phyloP scores from a whole-genome alignment of 2,113 vertebrate species.

The Amblyornis subalaris region DNA sequence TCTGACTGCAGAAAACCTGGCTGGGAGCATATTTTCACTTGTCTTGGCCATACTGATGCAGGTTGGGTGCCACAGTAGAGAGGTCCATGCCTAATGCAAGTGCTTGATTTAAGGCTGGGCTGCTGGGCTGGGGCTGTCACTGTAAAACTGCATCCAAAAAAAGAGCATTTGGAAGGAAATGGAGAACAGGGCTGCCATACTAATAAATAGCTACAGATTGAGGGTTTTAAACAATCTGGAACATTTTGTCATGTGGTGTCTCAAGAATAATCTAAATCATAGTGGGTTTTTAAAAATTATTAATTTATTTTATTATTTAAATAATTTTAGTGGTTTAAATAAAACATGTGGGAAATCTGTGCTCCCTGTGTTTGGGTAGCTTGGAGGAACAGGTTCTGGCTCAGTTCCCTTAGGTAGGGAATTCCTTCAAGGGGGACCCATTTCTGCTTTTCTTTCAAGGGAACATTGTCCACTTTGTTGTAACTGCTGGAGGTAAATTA shows the following conservation, averaged over 20 bases:
- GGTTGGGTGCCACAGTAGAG: background rate
- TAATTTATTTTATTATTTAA: background rate
- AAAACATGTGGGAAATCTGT: background rate
- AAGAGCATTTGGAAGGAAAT: background rate
- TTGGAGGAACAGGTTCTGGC: background rate
- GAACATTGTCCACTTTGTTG: background rate
- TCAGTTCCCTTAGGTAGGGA: background rate
- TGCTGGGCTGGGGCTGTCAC: background rate
- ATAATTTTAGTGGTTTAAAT: background rate
- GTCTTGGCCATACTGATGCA: background rate
- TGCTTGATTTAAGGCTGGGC: background rate
- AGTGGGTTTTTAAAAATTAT: too few species aligned
- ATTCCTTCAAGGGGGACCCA: background rate
- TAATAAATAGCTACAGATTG: background rate
- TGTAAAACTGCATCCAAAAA: background rate
- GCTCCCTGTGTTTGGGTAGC: background rate
- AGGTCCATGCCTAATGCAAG: background rate
- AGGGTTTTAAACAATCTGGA: background rate
- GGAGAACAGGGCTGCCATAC: accelerated
- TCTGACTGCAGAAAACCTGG: background rate
- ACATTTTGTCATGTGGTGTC: background rate
- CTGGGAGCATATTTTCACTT: background rate
- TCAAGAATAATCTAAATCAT: background rate
- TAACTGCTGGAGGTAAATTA: background rate
- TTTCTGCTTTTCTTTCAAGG: background rate